Base-by-base conservation (phyloP, 2,113 vertebrate genomes). In the Chauna torquata region DNA sequence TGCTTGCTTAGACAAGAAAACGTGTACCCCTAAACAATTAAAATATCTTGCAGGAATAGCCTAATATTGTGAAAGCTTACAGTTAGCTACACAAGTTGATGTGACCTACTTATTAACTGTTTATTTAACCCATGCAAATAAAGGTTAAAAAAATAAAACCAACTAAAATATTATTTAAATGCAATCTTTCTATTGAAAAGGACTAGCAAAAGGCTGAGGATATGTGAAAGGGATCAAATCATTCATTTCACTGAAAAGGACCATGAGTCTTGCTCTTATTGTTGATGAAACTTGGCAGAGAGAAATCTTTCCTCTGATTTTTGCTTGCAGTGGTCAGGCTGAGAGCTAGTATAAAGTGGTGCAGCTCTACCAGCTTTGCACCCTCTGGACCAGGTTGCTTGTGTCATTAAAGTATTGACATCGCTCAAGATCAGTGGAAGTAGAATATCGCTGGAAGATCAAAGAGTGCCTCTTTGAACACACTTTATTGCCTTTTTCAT, bases 401-500 rank as follows among this genome's bases (percentile, higher is more conserved):
- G 38, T 77, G 71, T 66, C 89, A 66, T 80, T 94, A 79, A 71
- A 88, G 77, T 95, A 87, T 85, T 44, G 89, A 50, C 70, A 38
- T 58, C 24, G 54, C 77, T n/a, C n/a, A 32, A 72, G 86, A 89
- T 85, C 62, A 49, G 91, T 92, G 92, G 92, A 92, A 96, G 91
- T 30, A 75, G 91, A 95, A 94, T 95, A 97, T 96, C 95, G 91
- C 97, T 87, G 81, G 52, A 38, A 94, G 92, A 89, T 96, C 95
- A 95, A 82, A 96, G 74, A 90, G 78, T 45, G 75, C 55, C 89
- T 78, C 54, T 95, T 91, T 77, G 91, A 95, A 77, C 89, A 92
- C 28, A 75, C 50, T 91, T 97, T 97, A 97, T 97, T 96, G 91
- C 91, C 92, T 97, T 96, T 87, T 90, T 55, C 83, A 74, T 92